A percentile compares a stretch with the other conserved stretches of the same genome.
These are phyloP conservation scores for Entomyzon cyanotis DNA, from an alignment of 2,113 vertebrate species.

Conservation along the genomic window DNA sequence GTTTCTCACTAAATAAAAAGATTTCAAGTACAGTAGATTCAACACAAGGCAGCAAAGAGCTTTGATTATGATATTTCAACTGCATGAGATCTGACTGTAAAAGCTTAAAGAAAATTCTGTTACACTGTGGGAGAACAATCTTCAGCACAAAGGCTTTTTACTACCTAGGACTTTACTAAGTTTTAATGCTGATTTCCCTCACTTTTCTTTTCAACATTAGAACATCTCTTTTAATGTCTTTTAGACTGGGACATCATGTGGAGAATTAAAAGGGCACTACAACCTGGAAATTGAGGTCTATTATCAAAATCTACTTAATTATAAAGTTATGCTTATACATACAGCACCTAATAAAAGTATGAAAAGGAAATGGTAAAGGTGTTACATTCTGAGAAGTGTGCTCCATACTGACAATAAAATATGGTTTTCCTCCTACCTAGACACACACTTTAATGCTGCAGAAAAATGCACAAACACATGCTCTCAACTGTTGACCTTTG, in stretches of 20 bases:
- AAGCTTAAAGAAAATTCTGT: slow-evolving; percentile 77
- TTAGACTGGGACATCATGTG: slow-evolving; percentile 65
- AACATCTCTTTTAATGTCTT: slow-evolving; percentile 74
- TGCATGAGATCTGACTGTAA: slow-evolving; percentile 70
- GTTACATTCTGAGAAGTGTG: background rate
- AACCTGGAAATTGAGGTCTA: slow-evolving; percentile 59
- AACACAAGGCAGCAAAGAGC: slow-evolving; percentile 72
- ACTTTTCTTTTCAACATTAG: slow-evolving; percentile 74
- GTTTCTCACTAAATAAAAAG: slow-evolving; percentile 76
- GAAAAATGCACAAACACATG: background rate
- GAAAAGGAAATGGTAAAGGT: background rate
- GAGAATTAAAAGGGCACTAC: slow-evolving; percentile 69
- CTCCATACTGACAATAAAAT: background rate
- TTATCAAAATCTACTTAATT: slow-evolving; percentile 72
- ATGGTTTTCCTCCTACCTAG: background rate
- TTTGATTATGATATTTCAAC: slow-evolving; percentile 82
- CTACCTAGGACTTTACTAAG: slow-evolving; percentile 75
- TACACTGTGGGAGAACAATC: slow-evolving; percentile 79
- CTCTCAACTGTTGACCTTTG: background rate
- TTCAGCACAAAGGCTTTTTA: slow-evolving; percentile 77
- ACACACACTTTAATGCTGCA: background rate
- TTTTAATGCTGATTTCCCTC: slow-evolving; percentile 76
- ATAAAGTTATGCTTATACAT: slow-evolving; percentile 65
- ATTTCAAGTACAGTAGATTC: slow-evolving; percentile 72
- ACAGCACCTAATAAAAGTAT: slow-evolving; percentile 33